Base-by-base conservation (phyloP, 2,888 invertebrate species). In the Hymenopus coronatus region DNA sequence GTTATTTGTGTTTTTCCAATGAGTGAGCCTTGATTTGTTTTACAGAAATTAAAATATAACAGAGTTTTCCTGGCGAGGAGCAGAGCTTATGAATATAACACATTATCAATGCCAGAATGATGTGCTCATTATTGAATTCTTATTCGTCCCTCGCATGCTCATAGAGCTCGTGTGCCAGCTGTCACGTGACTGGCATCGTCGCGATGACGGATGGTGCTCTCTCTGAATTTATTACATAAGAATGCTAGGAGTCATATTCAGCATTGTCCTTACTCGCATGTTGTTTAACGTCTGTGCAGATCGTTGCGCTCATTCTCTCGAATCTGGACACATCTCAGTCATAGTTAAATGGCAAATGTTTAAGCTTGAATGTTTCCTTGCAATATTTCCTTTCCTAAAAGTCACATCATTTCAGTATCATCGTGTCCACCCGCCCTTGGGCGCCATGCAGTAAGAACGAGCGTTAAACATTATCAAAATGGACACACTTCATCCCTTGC, bases 91-190 rank as follows among this genome's bases (percentile, higher is more conserved):
- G 54, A 20, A 70, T 25, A 25, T 20, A 15, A 70, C 54, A 25
- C 25, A 25, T 20, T 70, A 2, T 20, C 2, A 20, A 70, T 0
- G 2, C 14, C 20, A 20, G 3, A 70, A 70, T 70, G 25, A 8
- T 20, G 20, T 20, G 20, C 54, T 20, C 54, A 25, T 70, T 25
- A 70, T 15, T 70, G 25, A 70, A 70, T 70, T 70, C 20, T 20
- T 70, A 70, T 70, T 70, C 54, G 20, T 20, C 25, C 54, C 54
- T 15, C 54, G 54, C 28, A 46, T 84, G 30, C 70, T 25, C 46
- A n/a, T 14, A n/a, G 20, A 82, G 54, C 46, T 46, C 86, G 88
- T 89, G 88, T 86, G 86, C 88, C 88, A 89, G 27, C 88, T 89
- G 88, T 89, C 88, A 82, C 86, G 86, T 85, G 84, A 14, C 25